Base-by-base conservation (phyloP, 2,113 vertebrate genomes). In the Platichthys flesus region DNA sequence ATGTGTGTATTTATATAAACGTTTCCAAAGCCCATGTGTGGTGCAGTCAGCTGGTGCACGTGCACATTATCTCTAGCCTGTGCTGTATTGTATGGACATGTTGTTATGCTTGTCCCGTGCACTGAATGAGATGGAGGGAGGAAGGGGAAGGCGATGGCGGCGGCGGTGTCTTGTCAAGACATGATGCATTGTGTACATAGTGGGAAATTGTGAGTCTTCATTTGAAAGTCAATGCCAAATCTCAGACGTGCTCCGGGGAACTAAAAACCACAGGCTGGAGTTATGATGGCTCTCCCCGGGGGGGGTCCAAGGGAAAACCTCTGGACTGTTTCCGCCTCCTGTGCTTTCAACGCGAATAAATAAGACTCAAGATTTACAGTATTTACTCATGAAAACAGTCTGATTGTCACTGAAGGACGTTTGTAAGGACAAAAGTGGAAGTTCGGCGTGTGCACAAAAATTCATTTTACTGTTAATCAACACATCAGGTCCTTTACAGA, bases 191-290 rank as follows among this genome's bases (percentile, higher is more conserved):
- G 87, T 88, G 75, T 89, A 87, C 87, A 84, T 71, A 84, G 76
- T 71, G 80, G 86, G 81, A 87, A 88, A 90, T 84, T 69, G 85
- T 88, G 82, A 85, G 83, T 81, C 83, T 86, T 93, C 89, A 90
- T 93, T 93, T 94, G 88, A 94, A 93, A 93, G 91, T 93, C 92
- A 92, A 89, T 91, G 86, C 84, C 79, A 65, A 71, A 78, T 81
- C 85, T 85, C 64, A 85, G 71, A 83, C 54, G 64, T 72, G 71
- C 87, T 80, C 78, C 4, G 35, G 71, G 82, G 88, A 81, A 91
- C 90, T 91, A 83, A 85, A 89, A 90, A 79, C 70, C 76, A 57
- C 37, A 9, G 74, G 84, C 28, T 63, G 75, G 87, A 89, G 89
- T 88, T 87, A 85, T 89, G 88, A 90, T 83, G 89, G 81, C 78